Evolutionary conservation across 2,113 vertebrate species (phyloP).

Genomic region (Gallinago media): DNA sequence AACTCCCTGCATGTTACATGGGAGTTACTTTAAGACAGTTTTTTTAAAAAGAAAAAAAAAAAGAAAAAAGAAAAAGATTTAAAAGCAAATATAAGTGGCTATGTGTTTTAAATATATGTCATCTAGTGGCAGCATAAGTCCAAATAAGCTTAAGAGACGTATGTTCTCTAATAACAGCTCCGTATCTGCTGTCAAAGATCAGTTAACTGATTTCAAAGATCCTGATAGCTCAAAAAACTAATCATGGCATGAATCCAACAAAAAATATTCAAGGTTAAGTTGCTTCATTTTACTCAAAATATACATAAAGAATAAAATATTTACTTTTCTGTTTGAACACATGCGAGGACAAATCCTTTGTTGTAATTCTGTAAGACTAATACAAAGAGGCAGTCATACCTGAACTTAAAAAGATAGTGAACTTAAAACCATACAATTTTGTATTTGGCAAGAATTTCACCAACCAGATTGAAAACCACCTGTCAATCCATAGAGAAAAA

Average conservation of each 20-base stretch:
- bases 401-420: neutral
- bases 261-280: conserved; percentile 9
- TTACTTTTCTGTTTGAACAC: neutral
- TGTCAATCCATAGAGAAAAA: neutral
- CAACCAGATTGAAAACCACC: neutral
- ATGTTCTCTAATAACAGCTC: conserved; percentile 17
- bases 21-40: neutral
- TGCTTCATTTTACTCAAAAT: conserved; percentile 29
- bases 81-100: neutral
- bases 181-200: neutral
- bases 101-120: neutral
- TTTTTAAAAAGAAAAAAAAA: neutral
- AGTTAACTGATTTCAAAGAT: neutral
- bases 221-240: conserved; percentile 16
- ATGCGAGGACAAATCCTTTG: neutral
- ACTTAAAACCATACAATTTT: neutral
- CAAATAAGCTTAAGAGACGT: conserved; percentile 6
- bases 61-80: neutral
- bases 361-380: neutral
- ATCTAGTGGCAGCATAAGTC: neutral
- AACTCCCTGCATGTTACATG: neutral
- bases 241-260: neutral
- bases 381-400: neutral
- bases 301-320: neutral
- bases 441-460: neutral